These are phyloP conservation scores for Indri indri DNA, from an alignment of 2,113 vertebrate species.

Conservation along the genomic window DNA sequence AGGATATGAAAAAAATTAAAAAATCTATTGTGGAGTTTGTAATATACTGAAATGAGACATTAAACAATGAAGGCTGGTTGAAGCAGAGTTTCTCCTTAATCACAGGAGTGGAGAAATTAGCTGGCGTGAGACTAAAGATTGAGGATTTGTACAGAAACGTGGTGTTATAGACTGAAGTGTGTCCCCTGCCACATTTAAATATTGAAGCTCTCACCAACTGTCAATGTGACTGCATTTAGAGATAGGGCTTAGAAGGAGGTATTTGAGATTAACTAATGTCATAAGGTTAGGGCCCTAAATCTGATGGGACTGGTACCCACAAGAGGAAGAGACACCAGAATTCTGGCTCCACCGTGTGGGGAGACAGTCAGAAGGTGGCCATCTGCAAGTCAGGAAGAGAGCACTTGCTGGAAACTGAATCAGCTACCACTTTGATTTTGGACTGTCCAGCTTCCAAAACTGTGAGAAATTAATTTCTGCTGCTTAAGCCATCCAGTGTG, in stretches of 20 bases:
- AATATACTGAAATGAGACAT: not conserved
- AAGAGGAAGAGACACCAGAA: not conserved
- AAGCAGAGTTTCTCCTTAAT: not conserved
- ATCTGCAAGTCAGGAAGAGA: not conserved
- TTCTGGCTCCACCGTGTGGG: not conserved
- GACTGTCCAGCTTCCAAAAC: not conserved
- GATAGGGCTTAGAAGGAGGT: not conserved
- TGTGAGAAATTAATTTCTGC: not conserved
- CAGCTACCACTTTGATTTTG: not conserved
- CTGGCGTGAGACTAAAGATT: not conserved
- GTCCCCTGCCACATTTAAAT: not conserved
- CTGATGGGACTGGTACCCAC: not conserved
- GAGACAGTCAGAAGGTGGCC: not conserved
- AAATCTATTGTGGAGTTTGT: not conserved
- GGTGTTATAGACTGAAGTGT: not conserved
- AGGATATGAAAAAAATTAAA: not conserved
- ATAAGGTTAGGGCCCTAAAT: not conserved
- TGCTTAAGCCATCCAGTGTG: not conserved
- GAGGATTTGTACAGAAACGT: not conserved
- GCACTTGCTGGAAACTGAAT: not conserved
- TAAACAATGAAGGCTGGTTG: not conserved
- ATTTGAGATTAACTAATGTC: not conserved
- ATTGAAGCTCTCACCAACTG: not conserved
- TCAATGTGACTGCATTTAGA: not conserved
- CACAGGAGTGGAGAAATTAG: not conserved